Conservation (phyloP, 2,888 invertebrate genomes). For the Pelosia muscerda region DNA sequence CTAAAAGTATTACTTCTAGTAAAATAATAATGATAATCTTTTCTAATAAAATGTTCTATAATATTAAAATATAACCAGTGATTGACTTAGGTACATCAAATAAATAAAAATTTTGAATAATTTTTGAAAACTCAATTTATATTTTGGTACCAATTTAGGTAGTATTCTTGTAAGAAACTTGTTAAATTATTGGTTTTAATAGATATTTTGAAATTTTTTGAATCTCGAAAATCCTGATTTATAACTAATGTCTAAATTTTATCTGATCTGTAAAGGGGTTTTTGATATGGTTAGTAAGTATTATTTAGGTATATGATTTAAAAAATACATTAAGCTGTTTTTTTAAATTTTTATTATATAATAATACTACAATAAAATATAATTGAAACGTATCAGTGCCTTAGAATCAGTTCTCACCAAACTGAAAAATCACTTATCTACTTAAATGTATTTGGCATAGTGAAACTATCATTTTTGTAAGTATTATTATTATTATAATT, state of each 20-base stretch:
- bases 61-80: not conserved
- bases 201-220: not conserved
- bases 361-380: too few species aligned
- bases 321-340: too few species aligned
- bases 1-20: not conserved
- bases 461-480: too few species aligned
- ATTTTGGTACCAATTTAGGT: too few species aligned
- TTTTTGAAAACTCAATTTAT: too few species aligned
- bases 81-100: too few species aligned
- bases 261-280: not conserved
- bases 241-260: not conserved
- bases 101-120: too few species aligned
- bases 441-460: not conserved
- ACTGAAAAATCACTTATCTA: too few species aligned
- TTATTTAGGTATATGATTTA: too few species aligned
- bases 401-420: not conserved
- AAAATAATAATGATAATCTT: not conserved
- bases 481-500: constrained; percentile 19
- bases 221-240: not conserved
- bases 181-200: not conserved
- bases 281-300: not conserved
- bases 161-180: not conserved
- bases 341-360: too few species aligned
- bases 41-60: not conserved
- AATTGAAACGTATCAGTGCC: not conserved